phyloP scores from a whole-genome alignment of 2,113 vertebrate species.

The Elaphurus davidianus region DNA sequence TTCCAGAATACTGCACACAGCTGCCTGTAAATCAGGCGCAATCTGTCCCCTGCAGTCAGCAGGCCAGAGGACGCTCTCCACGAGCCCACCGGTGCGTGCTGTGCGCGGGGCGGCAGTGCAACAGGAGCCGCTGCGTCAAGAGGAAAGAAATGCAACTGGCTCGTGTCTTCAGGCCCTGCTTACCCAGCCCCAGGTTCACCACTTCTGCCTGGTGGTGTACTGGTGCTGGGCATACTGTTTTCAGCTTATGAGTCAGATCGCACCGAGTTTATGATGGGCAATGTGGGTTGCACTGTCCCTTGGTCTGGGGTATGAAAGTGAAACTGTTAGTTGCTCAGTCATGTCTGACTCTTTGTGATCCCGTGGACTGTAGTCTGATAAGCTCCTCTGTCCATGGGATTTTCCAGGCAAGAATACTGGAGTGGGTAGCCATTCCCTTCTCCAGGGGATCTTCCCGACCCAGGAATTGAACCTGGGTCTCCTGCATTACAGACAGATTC shows the following conservation, averaged over 20 bases:
- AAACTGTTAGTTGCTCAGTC: neutral
- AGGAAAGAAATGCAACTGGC: neutral
- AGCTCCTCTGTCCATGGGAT: neutral
- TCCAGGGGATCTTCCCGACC: neutral
- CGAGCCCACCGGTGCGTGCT: neutral
- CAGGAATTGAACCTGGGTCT: neutral
- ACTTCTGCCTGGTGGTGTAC: fast-evolving
- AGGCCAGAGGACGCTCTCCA: neutral
- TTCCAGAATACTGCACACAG: neutral
- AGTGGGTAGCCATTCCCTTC: neutral
- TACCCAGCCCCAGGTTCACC: neutral
- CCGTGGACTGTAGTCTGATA: neutral
- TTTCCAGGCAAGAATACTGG: neutral
- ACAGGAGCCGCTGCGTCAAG: neutral
- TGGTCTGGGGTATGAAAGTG: neutral
- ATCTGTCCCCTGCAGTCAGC: neutral
- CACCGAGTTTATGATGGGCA: neutral
- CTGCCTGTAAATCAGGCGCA: neutral
- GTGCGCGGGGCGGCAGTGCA: fast-evolving
- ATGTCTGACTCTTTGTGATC: neutral
- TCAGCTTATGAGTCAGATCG: neutral
- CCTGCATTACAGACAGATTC: neutral
- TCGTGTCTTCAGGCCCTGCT: neutral
- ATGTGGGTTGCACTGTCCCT: neutral
- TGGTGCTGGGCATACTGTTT: neutral